These are phyloP conservation scores for Ciona savignyi DNA, from an alignment of 23 tunicate species.

Conservation along the genomic window DNA sequence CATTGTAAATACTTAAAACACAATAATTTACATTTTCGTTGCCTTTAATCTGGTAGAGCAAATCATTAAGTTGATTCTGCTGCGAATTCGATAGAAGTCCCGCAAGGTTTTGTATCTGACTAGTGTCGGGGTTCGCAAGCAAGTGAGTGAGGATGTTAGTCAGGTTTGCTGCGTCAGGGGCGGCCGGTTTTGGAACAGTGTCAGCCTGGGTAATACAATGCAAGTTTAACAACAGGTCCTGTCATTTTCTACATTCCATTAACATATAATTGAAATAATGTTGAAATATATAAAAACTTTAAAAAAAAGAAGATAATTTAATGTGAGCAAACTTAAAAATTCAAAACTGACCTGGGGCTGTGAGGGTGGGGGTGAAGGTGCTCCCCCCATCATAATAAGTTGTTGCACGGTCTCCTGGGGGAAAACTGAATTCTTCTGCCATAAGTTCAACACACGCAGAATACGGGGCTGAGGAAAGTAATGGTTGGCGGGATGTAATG, in stretches of 20 bases:
- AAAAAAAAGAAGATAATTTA: no score
- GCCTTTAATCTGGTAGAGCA: constrained; percentile 68
- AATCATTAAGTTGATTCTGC: constrained; percentile 57
- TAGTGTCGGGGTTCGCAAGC: constrained; percentile 70
- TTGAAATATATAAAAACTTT: no score
- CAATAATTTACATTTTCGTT: constrained; percentile 26
- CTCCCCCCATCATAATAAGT: constrained; percentile 90
- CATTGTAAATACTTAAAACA: not conserved
- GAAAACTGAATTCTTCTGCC: constrained; percentile 93
- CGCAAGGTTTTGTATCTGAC: constrained; percentile 65
- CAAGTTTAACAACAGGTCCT: no score
- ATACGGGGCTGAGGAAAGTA: constrained; percentile 59
- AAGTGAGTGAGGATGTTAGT: constrained; percentile 66
- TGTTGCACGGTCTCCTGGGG: constrained; percentile 82
- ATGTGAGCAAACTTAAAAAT: no score
- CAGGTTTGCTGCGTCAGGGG: constrained; percentile 39
- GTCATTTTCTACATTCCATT: not conserved
- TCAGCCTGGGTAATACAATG: not conserved
- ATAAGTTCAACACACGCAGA: constrained; percentile 71
- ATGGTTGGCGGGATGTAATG: not conserved
- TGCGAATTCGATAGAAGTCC: constrained; percentile 68
- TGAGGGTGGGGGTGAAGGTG: constrained; percentile 26
- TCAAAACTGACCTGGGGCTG: not conserved
- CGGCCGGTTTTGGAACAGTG: not conserved
- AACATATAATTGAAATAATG: not conserved